phyloP scores from a whole-genome alignment of 1,140 invertebrate species.

The Druon quercuslanigerum region DNA sequence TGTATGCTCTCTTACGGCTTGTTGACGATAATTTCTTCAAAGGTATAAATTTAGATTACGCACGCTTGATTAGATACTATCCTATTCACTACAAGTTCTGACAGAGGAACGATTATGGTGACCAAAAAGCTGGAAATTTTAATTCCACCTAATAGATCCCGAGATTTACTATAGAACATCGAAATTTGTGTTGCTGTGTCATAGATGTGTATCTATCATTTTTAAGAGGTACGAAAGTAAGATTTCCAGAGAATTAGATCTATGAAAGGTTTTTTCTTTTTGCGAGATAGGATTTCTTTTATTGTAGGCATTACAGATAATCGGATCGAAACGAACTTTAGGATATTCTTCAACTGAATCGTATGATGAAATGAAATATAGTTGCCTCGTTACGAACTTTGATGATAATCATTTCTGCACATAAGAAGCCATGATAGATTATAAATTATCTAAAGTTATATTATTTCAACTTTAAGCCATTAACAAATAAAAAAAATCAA shows the following conservation, averaged over 20 bases:
- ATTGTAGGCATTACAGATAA: not conserved
- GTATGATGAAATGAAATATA: too few species aligned
- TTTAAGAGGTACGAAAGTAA: not conserved
- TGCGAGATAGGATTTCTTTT: not conserved
- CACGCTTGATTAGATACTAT: constrained; percentile 6
- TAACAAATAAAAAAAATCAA: too few species aligned
- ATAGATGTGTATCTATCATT: constrained; percentile 10
- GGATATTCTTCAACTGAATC: not conserved
- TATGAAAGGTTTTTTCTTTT: not conserved
- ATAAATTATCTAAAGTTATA: too few species aligned
- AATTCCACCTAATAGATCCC: constrained; percentile 20
- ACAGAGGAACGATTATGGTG: constrained; percentile 1
- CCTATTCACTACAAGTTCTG: not conserved
- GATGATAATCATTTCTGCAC: too few species aligned
- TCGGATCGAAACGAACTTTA: not conserved
- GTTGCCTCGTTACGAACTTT: too few species aligned
- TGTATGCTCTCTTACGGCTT: not conserved
- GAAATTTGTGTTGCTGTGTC: not conserved
- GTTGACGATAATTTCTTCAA: constrained; percentile 26
- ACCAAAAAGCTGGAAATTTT: constrained; percentile 24
- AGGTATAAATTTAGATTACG: constrained; percentile 11
- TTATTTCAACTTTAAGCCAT: too few species aligned
- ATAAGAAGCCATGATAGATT: too few species aligned
- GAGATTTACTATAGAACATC: constrained; percentile 10
- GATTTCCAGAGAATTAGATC: constrained; percentile 8